Base-by-base conservation (phyloP, 2,113 vertebrate species). In the Clarias gariepinus region DNA sequence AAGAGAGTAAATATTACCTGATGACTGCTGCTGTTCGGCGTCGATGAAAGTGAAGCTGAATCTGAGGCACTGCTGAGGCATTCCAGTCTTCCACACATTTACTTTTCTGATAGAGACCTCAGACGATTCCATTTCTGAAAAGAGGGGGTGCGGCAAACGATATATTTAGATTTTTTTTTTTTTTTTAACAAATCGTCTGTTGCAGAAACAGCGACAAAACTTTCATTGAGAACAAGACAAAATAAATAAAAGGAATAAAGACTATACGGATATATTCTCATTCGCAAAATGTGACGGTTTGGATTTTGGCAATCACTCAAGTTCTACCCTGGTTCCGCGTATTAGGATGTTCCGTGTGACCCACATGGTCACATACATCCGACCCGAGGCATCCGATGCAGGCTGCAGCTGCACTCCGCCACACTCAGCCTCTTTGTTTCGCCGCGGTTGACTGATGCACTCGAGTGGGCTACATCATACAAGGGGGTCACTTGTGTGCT, bases 11-110 rank as follows among this genome's bases (percentile, higher is more conserved):
- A 55, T 52, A 15, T 91, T 86, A 97, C 96, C 96, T 94, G 96
- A 96, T 93, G 95, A 7, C 93, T 94, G 23, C 92, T 95, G 95
- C 0, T 95, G 96, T 90, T 95, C 94, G 63, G 96, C 95, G 90
- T 95, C 95, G 93, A 93, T 96, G 76, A 95, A 95, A 89, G 95
- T 95, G 85, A 94, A 95, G 90, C 95, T 96, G 85, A 94, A 95
- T 90, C 95, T 96, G 81, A 96, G 94, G 15, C 13, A 9, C 52
- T 60, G 96, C 95, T 0, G 95, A 95, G 89, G 95, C 93, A 74
- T 96, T 94, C 33, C 94, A 94, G 87, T 96, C 95, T 90, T 96
- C 96, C 83, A 68, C 93, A 93, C 89, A 91, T 91, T 89, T 95
- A 95, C 90, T 96, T 95, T 91, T 95, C 96, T 96, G 91, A 84